These are phyloP conservation scores for Simalia tracyae DNA, from an alignment of 2,797 vertebrate species.

Conservation along the genomic window DNA sequence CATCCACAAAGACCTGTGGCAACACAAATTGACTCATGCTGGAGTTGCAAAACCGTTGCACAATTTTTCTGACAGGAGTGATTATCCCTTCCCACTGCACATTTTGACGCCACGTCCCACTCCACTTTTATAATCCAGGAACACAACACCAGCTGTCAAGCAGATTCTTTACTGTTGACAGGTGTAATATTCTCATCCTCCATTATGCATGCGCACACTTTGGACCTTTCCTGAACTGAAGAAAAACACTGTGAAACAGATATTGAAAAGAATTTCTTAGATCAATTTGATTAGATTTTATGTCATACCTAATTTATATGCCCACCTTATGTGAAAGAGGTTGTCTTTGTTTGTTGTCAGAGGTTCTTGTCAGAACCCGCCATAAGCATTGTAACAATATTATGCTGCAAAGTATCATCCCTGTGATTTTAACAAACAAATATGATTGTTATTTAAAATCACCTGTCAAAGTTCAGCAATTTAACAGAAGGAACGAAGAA, in stretches of 20 bases:
- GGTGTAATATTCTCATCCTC: neutral
- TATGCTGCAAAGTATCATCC: neutral
- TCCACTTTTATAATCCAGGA: conserved; percentile 1
- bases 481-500: neutral
- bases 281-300: neutral
- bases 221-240: neutral
- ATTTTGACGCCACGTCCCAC: neutral
- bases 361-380: neutral
- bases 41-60: conserved; percentile 5
- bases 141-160: neutral
- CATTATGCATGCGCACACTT: neutral
- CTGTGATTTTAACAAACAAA: neutral
- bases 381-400: neutral
- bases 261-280: neutral
- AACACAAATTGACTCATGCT: neutral
- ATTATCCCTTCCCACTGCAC: neutral
- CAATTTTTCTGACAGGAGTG: conserved; percentile 22
- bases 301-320: neutral
- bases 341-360: neutral
- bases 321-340: neutral
- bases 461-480: neutral
- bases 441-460: neutral
- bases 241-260: neutral
- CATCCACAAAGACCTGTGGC: neutral
- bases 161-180: neutral